These are phyloP conservation scores for Talpa occidentalis DNA, from an alignment of 2,113 vertebrate species.

Conservation along the genomic window DNA sequence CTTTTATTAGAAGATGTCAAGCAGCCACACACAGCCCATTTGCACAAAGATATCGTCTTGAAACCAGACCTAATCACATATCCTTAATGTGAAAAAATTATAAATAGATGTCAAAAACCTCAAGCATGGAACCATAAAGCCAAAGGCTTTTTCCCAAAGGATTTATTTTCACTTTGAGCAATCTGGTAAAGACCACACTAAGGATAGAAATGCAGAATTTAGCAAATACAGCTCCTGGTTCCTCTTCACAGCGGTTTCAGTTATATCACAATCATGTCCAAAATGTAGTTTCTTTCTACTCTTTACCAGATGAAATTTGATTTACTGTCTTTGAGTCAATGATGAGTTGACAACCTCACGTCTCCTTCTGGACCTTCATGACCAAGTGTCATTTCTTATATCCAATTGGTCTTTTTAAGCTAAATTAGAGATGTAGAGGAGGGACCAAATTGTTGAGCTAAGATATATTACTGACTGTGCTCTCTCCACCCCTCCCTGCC, in stretches of 20 bases:
- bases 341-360: not conserved
- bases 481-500: not conserved
- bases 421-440: not conserved
- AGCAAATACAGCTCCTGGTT: not conserved
- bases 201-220: not conserved
- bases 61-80: not conserved
- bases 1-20: not conserved
- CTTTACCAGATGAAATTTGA: not conserved
- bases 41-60: not conserved
- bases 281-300: not conserved
- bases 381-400: not conserved
- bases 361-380: not conserved
- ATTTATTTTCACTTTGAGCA: not conserved
- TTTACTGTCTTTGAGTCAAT: constrained; percentile 10
- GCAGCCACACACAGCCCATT: not conserved
- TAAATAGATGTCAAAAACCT: not conserved
- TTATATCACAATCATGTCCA: not conserved
- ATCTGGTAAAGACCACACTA: not conserved
- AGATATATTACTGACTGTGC: not conserved
- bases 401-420: not conserved
- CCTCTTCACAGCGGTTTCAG: not conserved
- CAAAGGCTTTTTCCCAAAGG: not conserved
- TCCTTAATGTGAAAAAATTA: not conserved
- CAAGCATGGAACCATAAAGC: not conserved
- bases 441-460: not conserved